Conservation (phyloP, 2,113 vertebrate species). For the Lipophrys pholis region DNA sequence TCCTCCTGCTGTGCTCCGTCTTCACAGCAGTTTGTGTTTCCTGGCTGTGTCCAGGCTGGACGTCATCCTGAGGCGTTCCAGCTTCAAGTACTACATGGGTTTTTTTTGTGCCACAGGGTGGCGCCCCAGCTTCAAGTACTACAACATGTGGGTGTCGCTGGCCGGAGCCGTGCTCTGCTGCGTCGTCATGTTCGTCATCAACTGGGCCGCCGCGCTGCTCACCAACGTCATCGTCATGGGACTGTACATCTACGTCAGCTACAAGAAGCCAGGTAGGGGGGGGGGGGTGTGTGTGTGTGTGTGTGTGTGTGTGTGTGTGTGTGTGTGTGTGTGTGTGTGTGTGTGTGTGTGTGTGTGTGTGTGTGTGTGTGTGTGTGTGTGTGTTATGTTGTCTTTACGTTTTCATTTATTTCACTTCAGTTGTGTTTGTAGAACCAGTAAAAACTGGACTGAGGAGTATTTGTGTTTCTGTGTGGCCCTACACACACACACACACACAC, state of each 20-base stretch:
- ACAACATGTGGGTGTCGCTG: slow-evolving; percentile 99
- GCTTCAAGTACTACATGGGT: slow-evolving; percentile 95
- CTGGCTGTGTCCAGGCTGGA: too few species aligned
- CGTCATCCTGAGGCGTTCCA: slow-evolving; percentile 88
- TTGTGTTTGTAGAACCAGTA: too few species aligned
- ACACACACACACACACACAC: too few species aligned
- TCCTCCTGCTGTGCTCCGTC: too few species aligned
- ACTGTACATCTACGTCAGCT: slow-evolving; percentile 97
- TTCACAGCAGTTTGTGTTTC: too few species aligned
- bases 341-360: slow-evolving; percentile 34
- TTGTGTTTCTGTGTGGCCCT: too few species aligned
- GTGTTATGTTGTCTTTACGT: too few species aligned
- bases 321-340: slow-evolving; percentile 20
- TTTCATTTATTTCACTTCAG: too few species aligned
- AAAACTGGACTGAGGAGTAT: too few species aligned
- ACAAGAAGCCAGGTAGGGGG: slow-evolving; percentile 99
- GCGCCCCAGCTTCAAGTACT: slow-evolving; percentile 98
- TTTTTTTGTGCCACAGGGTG: slow-evolving; percentile 84
- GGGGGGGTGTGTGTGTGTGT: slow-evolving; percentile 80
- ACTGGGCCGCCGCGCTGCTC: slow-evolving; percentile 96
- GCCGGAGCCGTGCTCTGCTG: slow-evolving; percentile 94
- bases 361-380: slow-evolving; percentile 55
- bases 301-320: too few species aligned
- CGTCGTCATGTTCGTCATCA: slow-evolving; percentile 99
- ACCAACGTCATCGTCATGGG: slow-evolving; percentile 96